Evolutionary conservation across 2,113 vertebrate genomes (phyloP).

Genomic region (Seriola rivoliana): DNA sequence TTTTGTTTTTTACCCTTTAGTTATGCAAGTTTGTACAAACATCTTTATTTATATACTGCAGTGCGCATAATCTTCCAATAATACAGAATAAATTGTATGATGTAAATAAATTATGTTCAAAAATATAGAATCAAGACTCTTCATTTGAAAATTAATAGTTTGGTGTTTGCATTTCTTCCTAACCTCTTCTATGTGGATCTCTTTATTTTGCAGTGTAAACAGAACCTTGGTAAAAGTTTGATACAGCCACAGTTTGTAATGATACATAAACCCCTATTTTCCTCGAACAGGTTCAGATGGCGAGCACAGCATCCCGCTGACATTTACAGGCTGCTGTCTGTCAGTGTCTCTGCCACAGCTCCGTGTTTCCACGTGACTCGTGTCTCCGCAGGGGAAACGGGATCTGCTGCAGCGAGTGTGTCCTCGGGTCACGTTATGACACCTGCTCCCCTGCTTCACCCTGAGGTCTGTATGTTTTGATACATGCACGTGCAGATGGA

Average conservation of each 20-base stretch:
- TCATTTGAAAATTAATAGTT: not conserved
- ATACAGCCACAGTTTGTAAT: not conserved
- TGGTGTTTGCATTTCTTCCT: not conserved
- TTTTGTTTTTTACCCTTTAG: conserved; percentile 81
- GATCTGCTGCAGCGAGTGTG: conserved; percentile 17
- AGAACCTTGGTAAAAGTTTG: not conserved
- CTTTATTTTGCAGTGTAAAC: not conserved
- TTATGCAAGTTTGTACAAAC: conserved; percentile 93
- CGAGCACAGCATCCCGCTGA: not conserved
- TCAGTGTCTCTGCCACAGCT: not conserved
- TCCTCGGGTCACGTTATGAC: conserved; percentile 37
- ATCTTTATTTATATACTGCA: conserved; percentile 97
- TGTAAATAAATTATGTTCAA: conserved; percentile 99
- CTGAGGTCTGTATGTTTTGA: not conserved
- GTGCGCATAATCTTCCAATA: conserved; percentile 90
- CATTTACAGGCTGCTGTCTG: conserved; percentile 16
- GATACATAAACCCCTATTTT: not conserved
- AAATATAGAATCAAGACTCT: conserved; percentile 65
- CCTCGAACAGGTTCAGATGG: not conserved
- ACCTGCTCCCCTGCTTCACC: not conserved
- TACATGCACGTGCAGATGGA: not conserved
- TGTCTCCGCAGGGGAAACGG: not conserved
- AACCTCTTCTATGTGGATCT: not conserved
- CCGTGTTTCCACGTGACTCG: conserved; percentile 21
- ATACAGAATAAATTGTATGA: conserved; percentile 92